Base-by-base conservation (phyloP, 2,888 invertebrate species). In the Lasioglossum leucozonium region DNA sequence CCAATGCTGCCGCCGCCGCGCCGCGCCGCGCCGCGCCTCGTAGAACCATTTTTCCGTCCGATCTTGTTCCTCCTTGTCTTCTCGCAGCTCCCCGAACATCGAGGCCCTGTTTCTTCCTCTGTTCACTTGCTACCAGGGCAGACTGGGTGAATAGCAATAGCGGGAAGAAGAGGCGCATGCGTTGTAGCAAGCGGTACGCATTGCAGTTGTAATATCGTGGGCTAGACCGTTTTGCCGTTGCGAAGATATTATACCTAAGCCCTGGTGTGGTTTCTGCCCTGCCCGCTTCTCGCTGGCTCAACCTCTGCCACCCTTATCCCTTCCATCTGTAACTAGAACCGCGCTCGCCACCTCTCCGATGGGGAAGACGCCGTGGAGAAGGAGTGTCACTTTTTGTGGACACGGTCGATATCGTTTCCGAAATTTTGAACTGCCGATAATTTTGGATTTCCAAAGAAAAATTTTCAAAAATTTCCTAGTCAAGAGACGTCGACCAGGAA, bases 151-250 rank as follows among this genome's bases (percentile, higher is more conserved):
- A 90, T 89, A 88, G 88, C 90, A 91, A 92, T 91, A 85, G 55
- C 71, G 76, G 67, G 74, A 76, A 69, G 93, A 79, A 71, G 72
- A 76, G 65, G 93, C 92, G 93, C 94, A 92, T 92, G 92, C 92
- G 92, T 91, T 42, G 77, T 79, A 84, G 89, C 85, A 87, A 91
- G 76, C 90, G 89, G 89, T 93, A 94, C 94, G 94, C 94, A 94
- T 93, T 94, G 94, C 94, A 93, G 94, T 94, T 93, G 93, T 92
- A 94, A 94, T 93, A 94, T 92, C 91, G 91, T 81, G 82, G 86
- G 87, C 81, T 85, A 67, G 89, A 84, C 87, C 88, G 86, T 91
- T 91, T 91, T 90, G 87, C 87, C 80, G 72, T 47, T 85, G 88
- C 87, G 79, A 88, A 88, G 89, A 92, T 92, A 91, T 93, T 91